Evolutionary conservation across 2,888 invertebrate genomes (phyloP), one percentile per base, ranked within the genome.

Genomic region (Boloria selene): DNA sequence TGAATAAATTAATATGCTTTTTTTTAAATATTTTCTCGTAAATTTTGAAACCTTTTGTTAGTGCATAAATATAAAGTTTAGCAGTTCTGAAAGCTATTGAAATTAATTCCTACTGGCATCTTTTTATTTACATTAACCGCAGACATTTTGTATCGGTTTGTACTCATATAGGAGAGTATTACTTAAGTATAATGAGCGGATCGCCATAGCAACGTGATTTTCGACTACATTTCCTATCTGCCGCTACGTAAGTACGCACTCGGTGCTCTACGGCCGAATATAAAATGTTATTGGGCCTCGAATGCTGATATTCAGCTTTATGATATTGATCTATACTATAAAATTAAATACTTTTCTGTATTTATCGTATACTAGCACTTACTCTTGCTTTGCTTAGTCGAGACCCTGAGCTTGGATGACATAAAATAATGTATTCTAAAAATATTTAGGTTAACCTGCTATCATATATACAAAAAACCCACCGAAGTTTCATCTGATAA

Each of bases 231-330:
- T 86, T 82, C 85, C 86, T 86, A 87, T 86, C 86, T 79, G 73
- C 60, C 69, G 74, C 74, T 76, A 79, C 80, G 80, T 83, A 86
- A 84, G 82, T 82, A 79, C 78, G 78, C 80, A 79, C 81, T 85
- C 83, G 85, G 82, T 76, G 79, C 81, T 79, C 77, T 68, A 72
- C 69, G 70, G 73, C 73, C 78, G 82, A 82, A 80, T 83, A 82
- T 85, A 83, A 83, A 85, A 79, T 81, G 83, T 84, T 87, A 87
- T 86, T 84, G 84, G 83, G 79, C 77, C 78, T 79, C 71, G 72
- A 82, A 77, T 76, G 80, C 75, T 74, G 77, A 80, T 83, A 82
- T 81, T 80, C 79, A 54, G 18, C 47, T 55, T 62, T 71, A 74
- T 72, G 77, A 53, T 31, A 60, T 17, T 31, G 38, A 55, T 55